Evolutionary conservation across 2,888 invertebrate genomes (phyloP).

Genomic region (Metalampra italica): DNA sequence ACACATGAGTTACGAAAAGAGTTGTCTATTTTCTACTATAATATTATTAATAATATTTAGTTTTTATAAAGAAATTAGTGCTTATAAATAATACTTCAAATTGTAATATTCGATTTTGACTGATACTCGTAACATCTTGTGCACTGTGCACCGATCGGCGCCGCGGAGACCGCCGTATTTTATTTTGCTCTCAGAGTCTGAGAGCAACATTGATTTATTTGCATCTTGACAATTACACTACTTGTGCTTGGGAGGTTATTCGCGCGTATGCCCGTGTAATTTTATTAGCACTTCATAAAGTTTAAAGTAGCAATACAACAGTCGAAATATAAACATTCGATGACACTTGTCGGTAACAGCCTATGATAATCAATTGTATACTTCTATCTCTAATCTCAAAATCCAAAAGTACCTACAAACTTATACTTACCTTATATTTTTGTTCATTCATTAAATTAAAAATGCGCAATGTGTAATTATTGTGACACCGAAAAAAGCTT

Average conservation of each 20-base stretch:
- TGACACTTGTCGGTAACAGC: no score
- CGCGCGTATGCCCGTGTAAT: constrained; percentile 10
- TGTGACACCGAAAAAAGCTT: no score
- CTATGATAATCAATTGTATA: no score
- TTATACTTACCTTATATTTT: no score
- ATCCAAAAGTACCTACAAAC: not conserved
- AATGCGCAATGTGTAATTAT: no score
- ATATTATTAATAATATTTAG: no score
- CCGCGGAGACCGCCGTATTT: constrained; percentile 30
- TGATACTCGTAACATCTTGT: not conserved
- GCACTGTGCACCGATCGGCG: constrained; percentile 1
- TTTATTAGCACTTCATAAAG: constrained; percentile 15
- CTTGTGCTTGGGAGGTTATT: constrained; percentile 34
- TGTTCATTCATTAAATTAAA: no score
- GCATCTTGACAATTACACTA: constrained; percentile 53
- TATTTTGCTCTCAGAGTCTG: constrained; percentile 33
- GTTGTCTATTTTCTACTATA: no score
- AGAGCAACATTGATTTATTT: constrained; percentile 57
- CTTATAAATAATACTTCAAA: no score
- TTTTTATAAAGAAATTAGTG: no score
- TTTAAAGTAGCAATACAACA: constrained; percentile 11
- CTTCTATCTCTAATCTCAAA: not conserved
- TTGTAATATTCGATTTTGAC: no score
- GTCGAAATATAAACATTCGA: not conserved
- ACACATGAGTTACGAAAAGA: no score